A percentile compares a stretch with the other conserved stretches of the same genome.
Conservation (phyloP, 1,140 invertebrate species). For the Diorhabda sublineata region DNA sequence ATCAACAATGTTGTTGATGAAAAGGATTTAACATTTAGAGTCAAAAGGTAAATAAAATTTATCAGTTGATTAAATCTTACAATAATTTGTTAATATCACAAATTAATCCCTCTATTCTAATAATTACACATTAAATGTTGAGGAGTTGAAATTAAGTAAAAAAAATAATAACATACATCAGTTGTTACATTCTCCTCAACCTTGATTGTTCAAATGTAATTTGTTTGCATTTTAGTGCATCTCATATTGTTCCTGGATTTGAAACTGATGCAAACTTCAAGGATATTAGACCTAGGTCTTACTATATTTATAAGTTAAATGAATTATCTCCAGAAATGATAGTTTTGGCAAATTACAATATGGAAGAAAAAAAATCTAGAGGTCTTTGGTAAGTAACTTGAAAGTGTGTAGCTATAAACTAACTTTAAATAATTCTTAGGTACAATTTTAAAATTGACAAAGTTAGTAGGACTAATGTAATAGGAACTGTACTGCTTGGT, state of each 20-base stretch:
- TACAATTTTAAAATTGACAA: constrained; percentile 53
- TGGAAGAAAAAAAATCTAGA: constrained; percentile 62
- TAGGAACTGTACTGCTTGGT: constrained; percentile 51
- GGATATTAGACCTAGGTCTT: constrained; percentile 65
- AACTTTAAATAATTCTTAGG: constrained; percentile 39
- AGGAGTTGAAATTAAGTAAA: no score
- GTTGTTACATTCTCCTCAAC: no score
- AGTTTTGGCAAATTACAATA: constrained; percentile 75
- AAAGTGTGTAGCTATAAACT: not conserved
- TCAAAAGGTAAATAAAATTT: constrained; percentile 23
- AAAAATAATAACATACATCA: no score
- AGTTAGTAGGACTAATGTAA: constrained; percentile 43
- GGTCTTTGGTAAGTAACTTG: constrained; percentile 70
- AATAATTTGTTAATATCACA: no score
- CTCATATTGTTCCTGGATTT: constrained; percentile 25
- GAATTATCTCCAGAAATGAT: constrained; percentile 58
- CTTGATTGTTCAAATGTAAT: no score
- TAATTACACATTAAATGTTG: no score
- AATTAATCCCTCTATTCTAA: no score
- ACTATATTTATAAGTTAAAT: constrained; percentile 52
- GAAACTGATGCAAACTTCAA: constrained; percentile 50
- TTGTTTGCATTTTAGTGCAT: constrained; percentile 27
- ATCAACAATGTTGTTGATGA: constrained; percentile 15
- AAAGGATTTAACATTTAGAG: constrained; percentile 33
- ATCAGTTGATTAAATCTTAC: no score